Conservation (phyloP, 2,113 vertebrate genomes). For the Varanus salvator region DNA sequence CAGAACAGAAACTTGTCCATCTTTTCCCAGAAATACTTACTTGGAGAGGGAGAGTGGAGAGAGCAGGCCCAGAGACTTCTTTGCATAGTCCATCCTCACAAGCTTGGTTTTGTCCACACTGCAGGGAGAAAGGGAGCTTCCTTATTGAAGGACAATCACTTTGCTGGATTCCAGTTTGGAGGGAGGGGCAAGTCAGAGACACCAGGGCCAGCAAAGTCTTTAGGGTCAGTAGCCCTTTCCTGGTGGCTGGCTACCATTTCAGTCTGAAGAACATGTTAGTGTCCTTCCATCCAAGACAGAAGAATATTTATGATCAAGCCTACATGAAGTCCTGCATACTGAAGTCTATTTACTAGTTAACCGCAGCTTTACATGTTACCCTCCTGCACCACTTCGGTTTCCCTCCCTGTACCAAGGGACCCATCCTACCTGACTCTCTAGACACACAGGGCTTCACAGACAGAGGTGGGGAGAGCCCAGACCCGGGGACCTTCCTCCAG, state of each 20-base stretch:
- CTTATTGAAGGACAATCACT: not conserved
- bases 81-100: constrained; percentile 83
- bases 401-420: not conserved
- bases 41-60: constrained; percentile 81
- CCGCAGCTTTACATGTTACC: too few relatives aligned
- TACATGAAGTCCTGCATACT: not conserved
- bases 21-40: constrained; percentile 69
- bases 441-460: too few relatives aligned
- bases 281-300: too few relatives aligned
- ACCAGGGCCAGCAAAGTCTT: not conserved
- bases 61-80: constrained; percentile 83
- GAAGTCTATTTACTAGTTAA: not conserved
- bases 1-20: not conserved
- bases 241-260: too few relatives aligned
- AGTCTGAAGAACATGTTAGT: too few relatives aligned
- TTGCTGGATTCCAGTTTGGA: not conserved
- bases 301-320: too few relatives aligned
- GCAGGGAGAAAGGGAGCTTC: not conserved
- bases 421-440: too few relatives aligned
- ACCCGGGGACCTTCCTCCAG: too few relatives aligned
- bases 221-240: not conserved
- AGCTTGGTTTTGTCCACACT: constrained; percentile 4
- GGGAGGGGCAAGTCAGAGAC: not conserved
- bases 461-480: too few relatives aligned
- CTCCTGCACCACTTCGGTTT: not conserved